These are phyloP conservation scores for Mesoclemmys tuberculata DNA, from an alignment of 2,113 vertebrate genomes.

Conservation along the genomic window DNA sequence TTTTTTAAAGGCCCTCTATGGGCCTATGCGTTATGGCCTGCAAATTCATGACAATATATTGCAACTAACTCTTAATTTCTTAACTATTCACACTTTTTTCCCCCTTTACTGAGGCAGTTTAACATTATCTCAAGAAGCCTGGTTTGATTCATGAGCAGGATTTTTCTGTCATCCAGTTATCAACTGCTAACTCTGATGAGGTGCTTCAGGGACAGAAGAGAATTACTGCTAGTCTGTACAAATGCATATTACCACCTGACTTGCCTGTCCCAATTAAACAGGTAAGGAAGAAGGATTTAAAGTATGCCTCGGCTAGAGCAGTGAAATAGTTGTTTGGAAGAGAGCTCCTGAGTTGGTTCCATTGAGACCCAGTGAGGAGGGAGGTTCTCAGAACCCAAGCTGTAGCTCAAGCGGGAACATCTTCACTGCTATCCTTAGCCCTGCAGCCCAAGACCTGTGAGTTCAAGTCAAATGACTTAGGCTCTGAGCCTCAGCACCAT, in stretches of 20 bases:
- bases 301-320: rapidly evolving
- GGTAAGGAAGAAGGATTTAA: not conserved
- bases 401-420: too few species aligned
- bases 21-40: not conserved
- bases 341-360: not conserved
- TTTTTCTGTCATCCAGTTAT: not conserved
- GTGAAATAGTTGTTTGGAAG: rapidly evolving
- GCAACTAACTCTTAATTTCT: not conserved
- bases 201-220: slow-evolving; percentile 36
- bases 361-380: too few species aligned
- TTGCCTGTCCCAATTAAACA: not conserved
- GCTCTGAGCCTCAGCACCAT: too few species aligned
- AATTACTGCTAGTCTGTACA: not conserved
- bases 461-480: too few species aligned
- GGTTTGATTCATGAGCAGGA: not conserved
- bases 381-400: too few species aligned
- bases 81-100: not conserved
- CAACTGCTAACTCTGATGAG: not conserved
- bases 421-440: too few species aligned
- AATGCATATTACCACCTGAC: not conserved
- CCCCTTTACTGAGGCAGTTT: not conserved
- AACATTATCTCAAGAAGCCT: slow-evolving; percentile 16
- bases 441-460: too few species aligned
- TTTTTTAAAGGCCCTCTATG: not conserved
- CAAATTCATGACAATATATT: not conserved